Conservation (phyloP, 2,797 vertebrate species). For the Crax fasciolata region DNA sequence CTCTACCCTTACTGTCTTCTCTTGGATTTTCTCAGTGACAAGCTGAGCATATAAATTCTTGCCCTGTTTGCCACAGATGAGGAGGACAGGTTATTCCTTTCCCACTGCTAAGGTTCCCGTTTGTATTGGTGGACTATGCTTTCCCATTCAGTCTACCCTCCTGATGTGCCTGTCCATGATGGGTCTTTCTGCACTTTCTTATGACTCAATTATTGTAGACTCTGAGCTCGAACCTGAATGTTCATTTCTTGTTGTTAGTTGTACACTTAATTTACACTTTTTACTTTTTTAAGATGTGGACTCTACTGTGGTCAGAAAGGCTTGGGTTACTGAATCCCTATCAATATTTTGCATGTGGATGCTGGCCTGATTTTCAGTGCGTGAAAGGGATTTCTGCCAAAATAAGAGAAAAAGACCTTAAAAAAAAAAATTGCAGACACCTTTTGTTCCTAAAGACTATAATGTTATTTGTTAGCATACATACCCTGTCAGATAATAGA, state of each 20-base stretch:
- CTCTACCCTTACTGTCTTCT: neutral
- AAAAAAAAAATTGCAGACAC: neutral
- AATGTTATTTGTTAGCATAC: neutral
- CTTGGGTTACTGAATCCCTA: neutral
- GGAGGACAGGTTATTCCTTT: neutral
- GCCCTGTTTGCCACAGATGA: neutral
- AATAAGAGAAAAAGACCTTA: neutral
- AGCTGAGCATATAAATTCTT: neutral
- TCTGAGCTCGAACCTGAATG: neutral
- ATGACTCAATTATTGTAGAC: neutral
- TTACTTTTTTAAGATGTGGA: neutral
- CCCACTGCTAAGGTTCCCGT: neutral
- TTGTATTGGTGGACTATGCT: neutral
- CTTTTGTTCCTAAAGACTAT: neutral
- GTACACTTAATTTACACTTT: neutral
- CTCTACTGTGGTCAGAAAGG: neutral
- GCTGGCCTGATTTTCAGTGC: neutral
- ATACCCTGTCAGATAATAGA: neutral
- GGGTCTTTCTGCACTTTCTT: neutral
- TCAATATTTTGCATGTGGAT: neutral
- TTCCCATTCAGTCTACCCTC: neutral
- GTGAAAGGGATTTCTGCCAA: neutral
- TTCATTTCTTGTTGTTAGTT: neutral
- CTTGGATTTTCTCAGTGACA: neutral
- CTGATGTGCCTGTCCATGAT: neutral